Conservation (phyloP, 2,113 vertebrate species). For the Daboia siamensis region DNA sequence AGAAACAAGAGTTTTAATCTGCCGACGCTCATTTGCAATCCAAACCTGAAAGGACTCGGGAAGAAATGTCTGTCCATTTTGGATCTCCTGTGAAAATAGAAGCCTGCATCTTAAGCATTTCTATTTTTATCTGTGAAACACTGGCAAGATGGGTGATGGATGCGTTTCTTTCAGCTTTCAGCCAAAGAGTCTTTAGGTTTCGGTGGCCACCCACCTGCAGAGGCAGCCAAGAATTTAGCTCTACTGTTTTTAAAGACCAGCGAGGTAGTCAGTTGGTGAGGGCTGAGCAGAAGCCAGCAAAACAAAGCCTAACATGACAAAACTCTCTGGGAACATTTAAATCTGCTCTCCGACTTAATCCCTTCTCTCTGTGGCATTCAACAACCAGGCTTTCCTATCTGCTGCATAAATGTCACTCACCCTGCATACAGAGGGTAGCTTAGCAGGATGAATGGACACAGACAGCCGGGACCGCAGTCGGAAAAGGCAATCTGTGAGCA, state of each 20-base stretch:
- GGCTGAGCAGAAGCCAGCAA: not conserved
- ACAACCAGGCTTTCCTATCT: not conserved
- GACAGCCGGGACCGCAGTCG: not conserved
- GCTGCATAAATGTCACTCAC: not conserved
- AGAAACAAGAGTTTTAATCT: not conserved
- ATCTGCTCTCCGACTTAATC: not conserved
- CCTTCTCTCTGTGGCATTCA: not conserved
- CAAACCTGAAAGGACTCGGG: not conserved
- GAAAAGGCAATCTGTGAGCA: not conserved
- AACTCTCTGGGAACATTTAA: constrained; percentile 8
- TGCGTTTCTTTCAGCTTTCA: not conserved
- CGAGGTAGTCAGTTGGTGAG: not conserved
- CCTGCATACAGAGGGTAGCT: not conserved
- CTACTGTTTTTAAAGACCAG: not conserved
- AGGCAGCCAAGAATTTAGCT: not conserved
- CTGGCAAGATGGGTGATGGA: not conserved
- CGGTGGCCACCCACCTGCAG: not conserved
- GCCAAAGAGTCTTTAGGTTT: not conserved
- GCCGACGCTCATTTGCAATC: not conserved
- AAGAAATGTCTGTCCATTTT: not conserved
- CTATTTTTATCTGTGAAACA: not conserved
- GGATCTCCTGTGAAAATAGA: not conserved
- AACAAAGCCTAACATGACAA: constrained; percentile 1
- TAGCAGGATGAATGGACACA: not conserved
- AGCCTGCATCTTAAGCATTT: not conserved